phyloP scores from a whole-genome alignment of 2,797 vertebrate species.

The Hemitrygon akajei region DNA sequence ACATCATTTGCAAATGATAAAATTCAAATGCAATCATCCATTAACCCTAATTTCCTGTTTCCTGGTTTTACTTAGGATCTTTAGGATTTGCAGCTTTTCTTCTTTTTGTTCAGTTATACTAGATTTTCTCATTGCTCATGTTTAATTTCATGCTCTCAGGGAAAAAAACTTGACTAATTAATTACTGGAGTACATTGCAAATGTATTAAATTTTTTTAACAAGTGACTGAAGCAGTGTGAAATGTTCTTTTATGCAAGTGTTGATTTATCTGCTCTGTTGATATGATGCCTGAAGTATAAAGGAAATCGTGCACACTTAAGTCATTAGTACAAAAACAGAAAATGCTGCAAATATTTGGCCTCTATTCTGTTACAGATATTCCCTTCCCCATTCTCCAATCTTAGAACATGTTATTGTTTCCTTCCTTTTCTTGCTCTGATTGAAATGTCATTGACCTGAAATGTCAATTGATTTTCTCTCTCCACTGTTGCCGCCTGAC shows the following conservation, averaged over 20 bases:
- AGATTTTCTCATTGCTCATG: not conserved
- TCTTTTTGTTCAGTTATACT: not conserved
- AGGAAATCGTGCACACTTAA: not conserved
- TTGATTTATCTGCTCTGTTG: not conserved
- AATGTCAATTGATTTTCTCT: too few species aligned
- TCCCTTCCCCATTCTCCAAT: too few species aligned
- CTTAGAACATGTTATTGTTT: too few species aligned
- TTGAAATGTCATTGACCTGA: too few species aligned
- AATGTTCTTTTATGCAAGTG: not conserved
- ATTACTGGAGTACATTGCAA: not conserved
- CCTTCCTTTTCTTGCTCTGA: too few species aligned
- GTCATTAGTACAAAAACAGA: not conserved
- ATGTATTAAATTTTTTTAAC: not conserved
- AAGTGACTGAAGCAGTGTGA: not conserved
- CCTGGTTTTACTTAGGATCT: not conserved
- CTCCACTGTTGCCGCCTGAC: too few species aligned
- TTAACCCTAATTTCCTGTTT: not conserved
- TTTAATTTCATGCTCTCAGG: not conserved
- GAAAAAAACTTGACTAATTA: not conserved
- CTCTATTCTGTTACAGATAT: too few species aligned
- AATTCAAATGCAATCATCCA: not conserved
- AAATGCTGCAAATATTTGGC: too few species aligned
- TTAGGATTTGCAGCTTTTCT: not conserved
- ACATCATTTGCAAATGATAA: not conserved
- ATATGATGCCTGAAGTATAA: not conserved